Base-by-base conservation (phyloP, 53 echinoderm and acorn worm species). In the Zoroaster sp. region DNA sequence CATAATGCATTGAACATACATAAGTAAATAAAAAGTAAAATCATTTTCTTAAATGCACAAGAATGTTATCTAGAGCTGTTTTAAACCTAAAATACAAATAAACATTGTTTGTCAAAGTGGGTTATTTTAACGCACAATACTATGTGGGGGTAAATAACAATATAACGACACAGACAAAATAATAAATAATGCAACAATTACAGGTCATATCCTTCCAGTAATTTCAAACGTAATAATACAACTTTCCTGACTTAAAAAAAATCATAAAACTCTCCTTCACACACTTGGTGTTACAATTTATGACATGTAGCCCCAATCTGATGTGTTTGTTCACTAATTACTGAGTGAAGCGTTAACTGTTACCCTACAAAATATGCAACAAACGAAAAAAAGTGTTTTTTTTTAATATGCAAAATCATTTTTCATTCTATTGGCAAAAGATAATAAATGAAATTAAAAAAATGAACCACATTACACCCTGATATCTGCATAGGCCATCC, bases 1-100 rank as follows among this genome's bases (percentile, higher is more conserved):
- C 78, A 78, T 78, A 78, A 78, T 79, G 79, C 79, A 79, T 79
- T 79, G 79, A 79, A 79, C 79, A 79, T 79, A 79, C 63, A 59
- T 53, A 55, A 51, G 38, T 51, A 52, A 77, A 59, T 53, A 40
- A 51, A 45, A 55, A 38, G 23, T 36, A 79, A 79, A 7, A 49
- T 34, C 52, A 28, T 76, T 76, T 52, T 49, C 47, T 46, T 17
- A 17, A 28, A 21, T 76, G 74, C 63, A 59, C 63, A 4, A 32
- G n/a, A n/a, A n/a, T n/a, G n/a, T n/a, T 76, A 11, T 46, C 47
- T 30, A 25, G n/a, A 79, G 20, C 34, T 33, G 9, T 79, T 55
- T 34, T 37, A 54, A 54, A 78, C 17, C 33, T 37, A 53, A 37
- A 23, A 41, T 15, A 20, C 4, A 25, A 6, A 28, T 41, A 31